phyloP scores from a whole-genome alignment of 2,888 invertebrate species.

The Orchesellides sinensis region DNA sequence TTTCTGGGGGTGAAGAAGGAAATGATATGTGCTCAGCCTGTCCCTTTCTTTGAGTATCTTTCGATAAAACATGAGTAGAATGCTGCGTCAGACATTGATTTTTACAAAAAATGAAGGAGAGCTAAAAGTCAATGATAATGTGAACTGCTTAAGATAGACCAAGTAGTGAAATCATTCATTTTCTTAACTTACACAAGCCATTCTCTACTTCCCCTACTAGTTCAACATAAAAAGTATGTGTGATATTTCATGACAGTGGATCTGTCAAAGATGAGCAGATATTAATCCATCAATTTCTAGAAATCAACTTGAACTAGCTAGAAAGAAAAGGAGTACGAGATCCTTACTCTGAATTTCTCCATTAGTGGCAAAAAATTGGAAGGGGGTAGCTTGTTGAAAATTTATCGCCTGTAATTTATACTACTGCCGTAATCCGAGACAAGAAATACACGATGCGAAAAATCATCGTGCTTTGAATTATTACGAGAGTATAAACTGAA shows the following conservation, averaged over 20 bases:
- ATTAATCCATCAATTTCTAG: slow-evolving; percentile 5
- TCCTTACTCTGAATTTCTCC: no score
- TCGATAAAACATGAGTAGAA: neutral
- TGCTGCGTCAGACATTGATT: slow-evolving; percentile 41
- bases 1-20: neutral
- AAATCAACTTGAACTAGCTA: neutral
- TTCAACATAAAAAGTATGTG: neutral
- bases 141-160: neutral
- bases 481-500: no score
- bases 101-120: neutral
- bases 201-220: neutral
- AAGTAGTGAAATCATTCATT: neutral
- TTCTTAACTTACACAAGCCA: neutral
- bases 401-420: no score
- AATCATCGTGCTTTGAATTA: no score
- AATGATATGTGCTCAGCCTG: slow-evolving; percentile 13
- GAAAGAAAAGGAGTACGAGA: no score
- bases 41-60: slow-evolving; percentile 12
- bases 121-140: neutral
- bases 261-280: neutral
- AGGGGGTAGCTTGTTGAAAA: no score
- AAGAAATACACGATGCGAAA: no score
- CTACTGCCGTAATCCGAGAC: no score
- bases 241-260: slow-evolving; percentile 25
- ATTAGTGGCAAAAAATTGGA: no score